Conservation (phyloP, 2,888 invertebrate genomes). For the Sphaerophoria taeniata region DNA sequence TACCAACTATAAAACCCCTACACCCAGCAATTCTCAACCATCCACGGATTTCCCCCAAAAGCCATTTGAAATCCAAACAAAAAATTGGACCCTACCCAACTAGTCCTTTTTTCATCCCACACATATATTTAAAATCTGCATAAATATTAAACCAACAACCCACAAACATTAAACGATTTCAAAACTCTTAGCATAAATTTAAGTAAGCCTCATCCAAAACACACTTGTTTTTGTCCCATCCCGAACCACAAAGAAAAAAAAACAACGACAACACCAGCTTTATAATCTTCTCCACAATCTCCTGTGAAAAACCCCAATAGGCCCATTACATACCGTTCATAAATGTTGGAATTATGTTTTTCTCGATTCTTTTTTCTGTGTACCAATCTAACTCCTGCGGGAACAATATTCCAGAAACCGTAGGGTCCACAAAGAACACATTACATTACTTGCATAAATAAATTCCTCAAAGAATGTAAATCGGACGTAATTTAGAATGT, state of each 20-base stretch:
- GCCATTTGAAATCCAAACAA: too few relatives aligned
- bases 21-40: too few relatives aligned
- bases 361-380: too few relatives aligned
- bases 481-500: constrained; percentile 53
- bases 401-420: constrained; percentile 8
- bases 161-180: neutral
- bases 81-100: too few relatives aligned
- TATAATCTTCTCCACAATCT: neutral
- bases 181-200: constrained; percentile 1
- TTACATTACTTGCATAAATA: constrained; percentile 35
- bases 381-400: constrained; percentile 20
- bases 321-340: constrained; percentile 18
- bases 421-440: constrained; percentile 39
- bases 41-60: too few relatives aligned
- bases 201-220: neutral
- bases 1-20: too few relatives aligned
- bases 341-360: constrained; percentile 23
- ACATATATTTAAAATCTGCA: neutral
- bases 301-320: neutral
- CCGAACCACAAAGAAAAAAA: neutral
- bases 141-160: neutral
- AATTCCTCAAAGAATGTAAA: constrained; percentile 45
- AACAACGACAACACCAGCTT: neutral
- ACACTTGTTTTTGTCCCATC: neutral
- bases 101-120: neutral